Evolutionary conservation across 64 coral and sea anemone genomes (phyloP).

Genomic region (Anthopleura sola): DNA sequence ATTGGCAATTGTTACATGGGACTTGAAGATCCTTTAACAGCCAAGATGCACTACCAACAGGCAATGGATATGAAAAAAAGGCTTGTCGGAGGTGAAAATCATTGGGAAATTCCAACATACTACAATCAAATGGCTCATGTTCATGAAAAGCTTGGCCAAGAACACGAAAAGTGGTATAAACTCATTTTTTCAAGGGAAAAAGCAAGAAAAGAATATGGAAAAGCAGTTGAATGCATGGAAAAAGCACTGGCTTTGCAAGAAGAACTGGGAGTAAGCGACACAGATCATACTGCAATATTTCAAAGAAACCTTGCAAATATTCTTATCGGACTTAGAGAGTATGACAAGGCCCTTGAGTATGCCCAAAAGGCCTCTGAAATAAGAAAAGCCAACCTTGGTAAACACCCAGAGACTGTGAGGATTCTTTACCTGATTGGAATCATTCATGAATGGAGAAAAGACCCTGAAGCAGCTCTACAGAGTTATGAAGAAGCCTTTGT

Average conservation of each 20-base stretch:
- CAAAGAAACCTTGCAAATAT: slow-evolving; percentile 53
- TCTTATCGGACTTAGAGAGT: slow-evolving; percentile 9
- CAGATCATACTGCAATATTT: slow-evolving; percentile 23
- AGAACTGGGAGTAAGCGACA: slow-evolving; percentile 32
- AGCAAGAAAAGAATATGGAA: not conserved
- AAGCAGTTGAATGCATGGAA: slow-evolving; percentile 30
- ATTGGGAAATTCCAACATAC: slow-evolving; percentile 36
- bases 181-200: not conserved
- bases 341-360: slow-evolving; percentile 26
- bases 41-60: not conserved
- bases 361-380: slow-evolving; percentile 35
- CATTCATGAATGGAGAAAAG: slow-evolving; percentile 31
- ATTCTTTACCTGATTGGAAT: slow-evolving; percentile 47
- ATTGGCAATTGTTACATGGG: slow-evolving; percentile 15
- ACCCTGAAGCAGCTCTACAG: slow-evolving; percentile 26
- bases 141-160: slow-evolving; percentile 23
- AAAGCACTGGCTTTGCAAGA: slow-evolving; percentile 33
- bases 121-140: slow-evolving; percentile 50
- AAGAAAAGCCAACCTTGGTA: slow-evolving; percentile 21
- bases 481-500: slow-evolving; percentile 29
- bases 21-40: not conserved
- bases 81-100: slow-evolving; percentile 5
- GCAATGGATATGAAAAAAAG: not conserved
- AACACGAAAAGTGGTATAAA: not conserved
- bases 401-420: slow-evolving; percentile 42